Evolutionary conservation across 1,140 invertebrate species (phyloP).

Genomic region (Diorhabda carinulata): DNA sequence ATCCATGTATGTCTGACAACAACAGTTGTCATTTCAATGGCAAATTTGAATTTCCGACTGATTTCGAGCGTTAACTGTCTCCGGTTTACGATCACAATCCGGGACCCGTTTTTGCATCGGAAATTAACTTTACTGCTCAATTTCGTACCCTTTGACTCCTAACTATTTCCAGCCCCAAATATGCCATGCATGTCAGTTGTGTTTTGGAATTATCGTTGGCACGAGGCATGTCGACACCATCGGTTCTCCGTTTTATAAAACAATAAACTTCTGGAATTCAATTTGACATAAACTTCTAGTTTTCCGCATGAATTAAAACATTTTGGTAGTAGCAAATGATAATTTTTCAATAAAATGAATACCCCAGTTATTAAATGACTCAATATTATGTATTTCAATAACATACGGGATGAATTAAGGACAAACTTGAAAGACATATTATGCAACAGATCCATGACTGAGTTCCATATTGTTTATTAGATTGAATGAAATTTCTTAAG

Average conservation of each 20-base stretch:
- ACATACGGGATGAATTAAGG: too few species aligned
- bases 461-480: too few species aligned
- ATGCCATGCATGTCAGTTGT: constrained; percentile 1
- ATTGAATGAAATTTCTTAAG: too few species aligned
- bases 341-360: too few species aligned
- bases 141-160: constrained; percentile 8
- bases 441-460: too few species aligned
- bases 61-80: constrained; percentile 12
- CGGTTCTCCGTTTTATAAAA: not conserved
- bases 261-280: not conserved
- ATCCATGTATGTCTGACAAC: not conserved
- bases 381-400: too few species aligned
- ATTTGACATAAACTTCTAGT: not conserved
- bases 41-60: constrained; percentile 13
- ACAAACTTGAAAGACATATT: too few species aligned
- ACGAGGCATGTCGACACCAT: not conserved
- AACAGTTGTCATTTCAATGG: constrained; percentile 9
- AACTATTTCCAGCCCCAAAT: constrained; percentile 11
- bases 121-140: constrained; percentile 13
- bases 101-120: constrained; percentile 3
- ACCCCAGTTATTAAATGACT: too few species aligned
- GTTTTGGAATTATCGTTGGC: constrained; percentile 5
- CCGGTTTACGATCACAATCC: constrained; percentile 7
- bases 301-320: too few species aligned
- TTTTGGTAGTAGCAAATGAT: too few species aligned